Base-by-base conservation (phyloP, 2,113 vertebrate genomes). In the Miniopterus natalensis region DNA sequence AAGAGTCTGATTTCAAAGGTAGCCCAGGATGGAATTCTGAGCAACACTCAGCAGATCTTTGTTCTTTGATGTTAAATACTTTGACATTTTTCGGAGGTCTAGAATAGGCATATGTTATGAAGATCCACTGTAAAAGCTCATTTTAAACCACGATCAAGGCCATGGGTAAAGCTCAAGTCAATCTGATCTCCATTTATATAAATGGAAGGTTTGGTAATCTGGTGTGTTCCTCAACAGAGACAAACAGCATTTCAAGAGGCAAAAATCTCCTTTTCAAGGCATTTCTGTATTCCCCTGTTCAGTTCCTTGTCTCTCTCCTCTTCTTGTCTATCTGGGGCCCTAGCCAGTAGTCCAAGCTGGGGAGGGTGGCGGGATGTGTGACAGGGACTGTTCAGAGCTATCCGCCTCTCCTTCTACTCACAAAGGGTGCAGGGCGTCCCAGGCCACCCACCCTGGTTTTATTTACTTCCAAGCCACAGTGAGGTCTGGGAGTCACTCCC, bases 371-470 rank as follows among this genome's bases (percentile, higher is more conserved):
- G 3, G 0, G n/a, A 85, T 85, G 74, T 90, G 95, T 95, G 95
- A 96, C 79, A 93, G 97, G 90, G 77, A 78, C 95, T 21, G 40
- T 96, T 71, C 51, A 36, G 66, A 95, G 94, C 66, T 94, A 97
- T 95, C 9, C 21, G 96, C 94, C 96, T 98, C 83, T 88, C 31
- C 49, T 42, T 90, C 21, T 79, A 55, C 90, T 98, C 94, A 95
- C 97, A 91, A 29, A 68, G 96, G 97, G 59, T 79, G 81, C 91
- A 92, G 98, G 97, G 97, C 75, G 95, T 97, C 97, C 95, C 84
- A 70, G 98, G 98, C 98, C 98, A 99, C 97, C 97, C 95, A 99
- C 96, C 78, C 88, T 97, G 97, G 95, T 97, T 98, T 98, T 98
- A 98, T 98, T 98, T 98, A 98, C 93, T 96, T 98, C 80, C 71